Evolutionary conservation across 2,888 invertebrate species (phyloP).

Genomic region (Drosophila buzzatii): DNA sequence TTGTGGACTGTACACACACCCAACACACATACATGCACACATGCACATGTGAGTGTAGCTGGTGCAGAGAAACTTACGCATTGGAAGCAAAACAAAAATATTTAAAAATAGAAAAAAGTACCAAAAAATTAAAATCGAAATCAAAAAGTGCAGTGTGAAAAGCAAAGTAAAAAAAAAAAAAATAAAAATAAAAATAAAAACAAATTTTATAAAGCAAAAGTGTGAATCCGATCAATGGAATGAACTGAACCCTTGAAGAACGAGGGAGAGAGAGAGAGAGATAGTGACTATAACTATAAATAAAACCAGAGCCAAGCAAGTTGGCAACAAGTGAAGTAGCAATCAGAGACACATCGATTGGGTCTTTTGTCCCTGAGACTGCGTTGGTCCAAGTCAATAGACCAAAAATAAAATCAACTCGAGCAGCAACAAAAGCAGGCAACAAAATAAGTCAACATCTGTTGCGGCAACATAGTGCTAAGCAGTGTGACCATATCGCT

Average conservation of each 20-base stretch:
- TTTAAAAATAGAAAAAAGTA: slow-evolving; percentile 69
- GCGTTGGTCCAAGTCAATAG: slow-evolving; percentile 68
- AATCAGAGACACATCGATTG: slow-evolving; percentile 11
- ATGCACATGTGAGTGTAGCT: slow-evolving; percentile 16
- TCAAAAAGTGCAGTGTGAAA: slow-evolving; percentile 66
- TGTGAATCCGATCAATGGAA: slow-evolving; percentile 71
- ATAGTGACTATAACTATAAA: slow-evolving; percentile 51
- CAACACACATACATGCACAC: not conserved
- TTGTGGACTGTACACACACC: slow-evolving; percentile 63
- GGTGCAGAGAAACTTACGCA: slow-evolving; percentile 68
- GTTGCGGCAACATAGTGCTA: not conserved
- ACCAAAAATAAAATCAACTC: slow-evolving; percentile 58
- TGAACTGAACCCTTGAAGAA: slow-evolving; percentile 66
- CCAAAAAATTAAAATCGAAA: slow-evolving; percentile 72
- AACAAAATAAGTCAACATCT: not conserved
- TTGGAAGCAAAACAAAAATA: slow-evolving; percentile 63
- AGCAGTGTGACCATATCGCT: not conserved
- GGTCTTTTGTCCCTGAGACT: slow-evolving; percentile 19
- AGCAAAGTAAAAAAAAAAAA: slow-evolving; percentile 23
- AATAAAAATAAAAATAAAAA: slow-evolving; percentile 6
- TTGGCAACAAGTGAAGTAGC: slow-evolving; percentile 67
- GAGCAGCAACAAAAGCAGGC: slow-evolving; percentile 1
- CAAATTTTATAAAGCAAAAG: slow-evolving; percentile 56
- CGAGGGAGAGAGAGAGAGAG: not conserved
- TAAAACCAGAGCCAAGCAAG: slow-evolving; percentile 46